These are phyloP conservation scores for Pterophyllum scalare DNA, from an alignment of 2,113 vertebrate genomes.

Conservation along the genomic window DNA sequence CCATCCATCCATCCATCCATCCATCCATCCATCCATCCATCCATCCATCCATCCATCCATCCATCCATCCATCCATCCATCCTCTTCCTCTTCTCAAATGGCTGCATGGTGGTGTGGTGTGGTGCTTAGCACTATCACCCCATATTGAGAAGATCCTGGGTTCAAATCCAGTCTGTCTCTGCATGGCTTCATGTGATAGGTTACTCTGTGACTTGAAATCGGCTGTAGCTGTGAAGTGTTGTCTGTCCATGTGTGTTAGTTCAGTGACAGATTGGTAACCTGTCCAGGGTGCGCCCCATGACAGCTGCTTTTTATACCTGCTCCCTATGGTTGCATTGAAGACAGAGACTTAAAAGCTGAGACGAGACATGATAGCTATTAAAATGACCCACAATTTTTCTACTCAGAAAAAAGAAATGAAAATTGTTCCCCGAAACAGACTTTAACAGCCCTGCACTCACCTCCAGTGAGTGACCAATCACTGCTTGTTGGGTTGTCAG, in stretches of 20 bases:
- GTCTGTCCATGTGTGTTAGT: neutral
- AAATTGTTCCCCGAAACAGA: neutral
- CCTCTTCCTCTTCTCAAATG: neutral
- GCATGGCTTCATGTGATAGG: neutral
- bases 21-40: too few species aligned
- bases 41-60: too few species aligned
- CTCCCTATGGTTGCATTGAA: constrained; percentile 1
- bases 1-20: neutral
- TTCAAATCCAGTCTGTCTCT: neutral
- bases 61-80: neutral
- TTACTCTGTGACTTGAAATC: neutral
- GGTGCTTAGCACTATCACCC: neutral
- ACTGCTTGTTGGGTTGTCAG: neutral
- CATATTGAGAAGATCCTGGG: neutral
- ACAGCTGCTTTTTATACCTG: neutral
- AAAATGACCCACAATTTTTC: neutral
- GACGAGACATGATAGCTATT: neutral
- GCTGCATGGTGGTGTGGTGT: neutral
- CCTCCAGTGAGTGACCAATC: neutral
- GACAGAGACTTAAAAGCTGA: neutral
- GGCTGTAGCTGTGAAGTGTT: neutral
- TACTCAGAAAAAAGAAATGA: neutral
- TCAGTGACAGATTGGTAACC: too few species aligned
- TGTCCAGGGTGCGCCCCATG: neutral
- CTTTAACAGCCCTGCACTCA: neutral